Base-by-base conservation (phyloP, 2,888 invertebrate genomes). In the Pseudococcus longispinus region DNA sequence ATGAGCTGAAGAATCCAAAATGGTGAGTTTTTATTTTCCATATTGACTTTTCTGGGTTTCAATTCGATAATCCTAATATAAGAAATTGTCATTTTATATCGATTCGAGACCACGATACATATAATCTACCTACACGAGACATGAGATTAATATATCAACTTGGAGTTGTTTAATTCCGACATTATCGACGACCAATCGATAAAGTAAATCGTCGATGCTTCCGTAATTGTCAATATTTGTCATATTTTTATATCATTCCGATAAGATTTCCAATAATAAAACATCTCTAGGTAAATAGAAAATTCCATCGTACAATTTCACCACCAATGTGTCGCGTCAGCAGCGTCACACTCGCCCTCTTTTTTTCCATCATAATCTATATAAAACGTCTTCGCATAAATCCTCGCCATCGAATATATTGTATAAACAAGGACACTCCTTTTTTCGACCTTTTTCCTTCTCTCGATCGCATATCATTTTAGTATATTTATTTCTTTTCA, bases 381-480 rank as follows among this genome's bases (percentile, higher is more conserved):
- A 37, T 13, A 70, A 70, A 70, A 70, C 83, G 29, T 51, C 83
- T 51, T 83, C 83, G 55, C 83, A 29, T 83, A 51, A 85, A 85
- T 70, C 20, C 70, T 42, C 23, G 37, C 37, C 37, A 11, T 60
- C 42, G 84, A 29, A 70, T n/a, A 42, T 44, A 42, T 23, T 37
- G 86, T 86, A n/a, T n/a, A 86, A 86, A 86, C 80, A 86, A 46
- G 26, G 80, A 51, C 86, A 86, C 86, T 86, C 86, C 86, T 86
- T 86, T 60, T 86, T 86, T 86, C 51, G 46, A 37, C 84, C 37
- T 60, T 65, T 85, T 85, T 70, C 23, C 46, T 46, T 70, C 74
- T 70, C 37, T 70, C 37, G 4, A 23, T 32, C 74, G 29, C n/a
- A 26, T 42, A 37, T 65, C 44, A 26, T 70, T 85, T 85, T n/a